Conservation (phyloP, 2,888 invertebrate species). For the Uloborus plumipes region DNA sequence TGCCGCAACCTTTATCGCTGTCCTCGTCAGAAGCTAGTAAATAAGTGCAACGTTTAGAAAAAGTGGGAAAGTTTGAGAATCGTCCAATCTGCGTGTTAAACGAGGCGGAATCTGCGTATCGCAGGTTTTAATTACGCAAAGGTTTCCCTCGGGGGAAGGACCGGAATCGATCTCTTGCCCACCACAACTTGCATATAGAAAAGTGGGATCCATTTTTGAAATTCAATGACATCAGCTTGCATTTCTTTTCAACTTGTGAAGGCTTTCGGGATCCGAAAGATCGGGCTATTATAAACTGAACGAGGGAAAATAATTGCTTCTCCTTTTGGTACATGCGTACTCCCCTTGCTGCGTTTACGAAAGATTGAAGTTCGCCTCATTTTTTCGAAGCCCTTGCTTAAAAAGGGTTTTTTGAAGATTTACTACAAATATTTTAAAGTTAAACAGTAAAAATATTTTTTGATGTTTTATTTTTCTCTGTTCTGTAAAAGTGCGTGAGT, state of each 20-base stretch:
- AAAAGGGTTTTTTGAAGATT: no score
- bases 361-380: no score
- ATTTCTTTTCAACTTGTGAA: slow-evolving; percentile 6
- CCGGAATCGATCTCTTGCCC: slow-evolving; percentile 4
- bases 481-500: no score
- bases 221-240: background rate
- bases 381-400: no score
- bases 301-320: no score
- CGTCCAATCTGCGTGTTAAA: slow-evolving; percentile 5
- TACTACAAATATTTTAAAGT: no score
- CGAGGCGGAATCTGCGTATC: slow-evolving; percentile 13
- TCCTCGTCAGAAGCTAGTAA: background rate
- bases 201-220: slow-evolving; percentile 1
- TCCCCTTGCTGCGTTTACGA: no score
- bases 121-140: slow-evolving; percentile 8
- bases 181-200: background rate
- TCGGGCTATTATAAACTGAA: no score
- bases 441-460: no score
- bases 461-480: no score
- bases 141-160: background rate
- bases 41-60: background rate
- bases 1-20: background rate
- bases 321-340: no score
- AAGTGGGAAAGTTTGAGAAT: background rate
- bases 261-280: no score